These are phyloP conservation scores for Actinostola sp. DNA, from an alignment of 92 coral and sea anemone genomes.

Conservation along the genomic window DNA sequence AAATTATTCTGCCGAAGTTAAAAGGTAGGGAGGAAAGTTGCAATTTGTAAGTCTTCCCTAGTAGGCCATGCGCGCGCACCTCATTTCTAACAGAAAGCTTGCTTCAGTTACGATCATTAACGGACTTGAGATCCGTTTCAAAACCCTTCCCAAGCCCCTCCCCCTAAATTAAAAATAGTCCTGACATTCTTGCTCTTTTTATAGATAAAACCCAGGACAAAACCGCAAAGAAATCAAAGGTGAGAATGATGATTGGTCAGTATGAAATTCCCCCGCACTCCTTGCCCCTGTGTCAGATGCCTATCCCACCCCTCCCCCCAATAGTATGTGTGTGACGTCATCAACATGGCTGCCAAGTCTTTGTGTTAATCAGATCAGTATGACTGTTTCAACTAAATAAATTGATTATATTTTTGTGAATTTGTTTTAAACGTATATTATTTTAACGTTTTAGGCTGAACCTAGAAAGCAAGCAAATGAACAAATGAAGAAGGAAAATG, in stretches of 20 bases:
- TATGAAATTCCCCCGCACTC: neutral
- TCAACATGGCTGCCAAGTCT: too few species aligned
- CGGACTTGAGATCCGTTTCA: too few species aligned
- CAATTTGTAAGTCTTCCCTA: too few species aligned
- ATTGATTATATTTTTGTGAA: neutral
- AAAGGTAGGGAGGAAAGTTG: conserved; percentile 82
- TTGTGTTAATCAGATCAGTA: too few species aligned
- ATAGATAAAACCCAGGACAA: conserved; percentile 33
- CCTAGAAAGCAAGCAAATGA: conserved; percentile 43
- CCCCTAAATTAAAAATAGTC: neutral
- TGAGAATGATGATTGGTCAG: neutral
- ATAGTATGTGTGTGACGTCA: too few species aligned
- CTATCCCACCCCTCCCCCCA: too few species aligned
- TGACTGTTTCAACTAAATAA: neutral
- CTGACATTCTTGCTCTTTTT: neutral
- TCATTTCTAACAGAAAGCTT: neutral
- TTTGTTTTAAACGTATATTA: neutral
- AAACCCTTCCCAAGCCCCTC: neutral
- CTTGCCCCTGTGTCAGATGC: too few species aligned
- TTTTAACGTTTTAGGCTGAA: conserved; percentile 18
- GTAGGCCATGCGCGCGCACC: neutral
- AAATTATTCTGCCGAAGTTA: conserved; percentile 81
- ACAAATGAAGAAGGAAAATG: conserved; percentile 37
- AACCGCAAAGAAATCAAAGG: conserved; percentile 7
- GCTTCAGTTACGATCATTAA: too few species aligned